These are phyloP conservation scores for Drosophila testacea DNA, from an alignment of 2,888 invertebrate genomes.

Conservation along the genomic window DNA sequence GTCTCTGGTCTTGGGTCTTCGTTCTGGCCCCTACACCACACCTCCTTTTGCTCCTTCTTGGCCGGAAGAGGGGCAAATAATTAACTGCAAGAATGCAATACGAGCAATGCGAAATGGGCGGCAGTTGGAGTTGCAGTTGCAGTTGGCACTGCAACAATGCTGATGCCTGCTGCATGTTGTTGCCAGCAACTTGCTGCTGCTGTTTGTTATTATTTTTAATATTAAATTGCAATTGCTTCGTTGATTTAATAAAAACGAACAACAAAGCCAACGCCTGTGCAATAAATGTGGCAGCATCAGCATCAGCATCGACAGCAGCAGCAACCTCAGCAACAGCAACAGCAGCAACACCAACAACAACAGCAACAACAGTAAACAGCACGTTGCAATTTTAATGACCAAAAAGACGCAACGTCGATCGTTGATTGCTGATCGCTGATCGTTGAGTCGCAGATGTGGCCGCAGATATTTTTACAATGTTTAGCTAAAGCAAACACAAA, in stretches of 20 bases:
- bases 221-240: conserved; percentile 82
- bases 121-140: conserved; percentile 47
- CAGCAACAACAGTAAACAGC: conserved; percentile 75
- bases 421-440: conserved; percentile 70
- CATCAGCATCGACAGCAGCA: conserved; percentile 37
- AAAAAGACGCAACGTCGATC: conserved; percentile 59
- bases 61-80: conserved; percentile 63
- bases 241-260: conserved; percentile 78
- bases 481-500: conserved; percentile 76
- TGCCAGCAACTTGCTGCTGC: conserved; percentile 44
- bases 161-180: conserved; percentile 32
- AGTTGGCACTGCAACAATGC: conserved; percentile 26
- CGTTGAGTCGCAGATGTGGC: conserved; percentile 71
- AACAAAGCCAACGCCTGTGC: conserved; percentile 70
- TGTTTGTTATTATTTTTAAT: conserved; percentile 82
- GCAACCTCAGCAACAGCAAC: conserved; percentile 36
- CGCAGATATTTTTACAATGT: conserved; percentile 76
- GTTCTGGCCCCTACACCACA: conserved; percentile 13
- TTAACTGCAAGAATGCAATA: conserved; percentile 80
- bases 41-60: neutral
- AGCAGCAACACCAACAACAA: conserved; percentile 44
- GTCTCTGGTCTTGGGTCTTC: conserved; percentile 42
- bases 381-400: conserved; percentile 80
- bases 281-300: conserved; percentile 67
- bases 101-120: conserved; percentile 65